Conservation (phyloP, 2,797 vertebrate species). For the Miichthys miiuy region DNA sequence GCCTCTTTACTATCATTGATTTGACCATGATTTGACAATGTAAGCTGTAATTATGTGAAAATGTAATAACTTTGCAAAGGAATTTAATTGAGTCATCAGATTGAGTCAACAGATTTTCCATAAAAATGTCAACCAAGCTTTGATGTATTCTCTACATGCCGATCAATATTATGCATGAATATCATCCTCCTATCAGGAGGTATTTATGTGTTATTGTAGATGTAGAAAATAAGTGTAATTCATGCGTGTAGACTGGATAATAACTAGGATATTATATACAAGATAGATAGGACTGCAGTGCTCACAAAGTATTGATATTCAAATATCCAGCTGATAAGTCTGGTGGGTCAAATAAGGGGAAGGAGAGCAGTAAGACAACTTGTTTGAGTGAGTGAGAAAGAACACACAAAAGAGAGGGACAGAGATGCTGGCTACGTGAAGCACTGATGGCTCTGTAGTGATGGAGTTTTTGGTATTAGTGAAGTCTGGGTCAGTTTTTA, state of each 20-base stretch:
- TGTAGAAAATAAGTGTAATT: conserved; percentile 19
- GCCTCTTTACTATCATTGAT: conserved; percentile 20
- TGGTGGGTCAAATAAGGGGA: conserved; percentile 27
- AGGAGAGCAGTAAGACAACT: conserved; percentile 10
- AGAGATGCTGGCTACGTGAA: conserved; percentile 81
- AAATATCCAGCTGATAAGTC: conserved; percentile 54
- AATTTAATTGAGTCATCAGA: conserved; percentile 13
- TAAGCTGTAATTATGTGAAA: conserved; percentile 4
- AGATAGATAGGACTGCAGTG: conserved; percentile 23
- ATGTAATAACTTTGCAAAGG: conserved; percentile 17
- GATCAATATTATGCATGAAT: conserved; percentile 34
- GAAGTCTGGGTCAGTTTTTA: conserved; percentile 74
- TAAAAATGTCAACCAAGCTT: conserved; percentile 17
- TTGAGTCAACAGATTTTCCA: conserved; percentile 30
- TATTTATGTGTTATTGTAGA: not conserved
- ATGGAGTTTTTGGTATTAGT: conserved; percentile 84
- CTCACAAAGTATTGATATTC: conserved; percentile 52
- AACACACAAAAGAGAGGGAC: not conserved
- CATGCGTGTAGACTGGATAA: conserved; percentile 25
- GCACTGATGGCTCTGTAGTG: conserved; percentile 85
- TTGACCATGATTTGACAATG: not conserved
- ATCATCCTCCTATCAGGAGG: not conserved
- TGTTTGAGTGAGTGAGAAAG: not conserved
- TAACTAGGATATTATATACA: conserved; percentile 35
- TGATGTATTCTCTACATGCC: conserved; percentile 12